Evolutionary conservation across 2,888 invertebrate genomes (phyloP), one percentile per base, ranked within the genome.

Genomic region (Caenorhabditis plicata): DNA sequence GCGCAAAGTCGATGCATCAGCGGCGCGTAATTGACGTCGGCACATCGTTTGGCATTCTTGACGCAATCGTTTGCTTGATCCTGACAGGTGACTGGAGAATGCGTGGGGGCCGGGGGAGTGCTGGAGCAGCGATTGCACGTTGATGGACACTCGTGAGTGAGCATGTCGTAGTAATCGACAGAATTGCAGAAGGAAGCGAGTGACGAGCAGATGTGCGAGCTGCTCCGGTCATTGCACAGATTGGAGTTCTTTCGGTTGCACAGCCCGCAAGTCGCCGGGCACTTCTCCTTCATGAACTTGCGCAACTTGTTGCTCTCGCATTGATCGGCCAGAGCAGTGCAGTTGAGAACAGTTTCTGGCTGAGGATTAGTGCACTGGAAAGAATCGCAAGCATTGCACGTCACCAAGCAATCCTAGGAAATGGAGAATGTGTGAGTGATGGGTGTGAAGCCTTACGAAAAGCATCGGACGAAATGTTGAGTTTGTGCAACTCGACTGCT

Each of bases 241-340:
- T 66, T 66, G 11, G 62, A 54, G 41, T 66, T 66, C 32, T 55
- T 62, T 5, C 58, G 20, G 13, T 58, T 62, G 25, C 65, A 66
- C 35, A 55, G 57, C 8, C 65, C 65, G 29, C 65, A 66, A 1
- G 65, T 66, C 9, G 54, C 47, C 15, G 65, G 65, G 31, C 65
- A 66, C 45, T 62, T 62, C 26, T 62, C 65, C 40, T 54, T 62
- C 65, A 66, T 62, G 26, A 66, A 58, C 8, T 54, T 49, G 22
- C 48, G 42, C 35, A 61, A 66, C 0, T 45, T 52, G 17, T 33
- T 33, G 0, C 54, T 48, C 27, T 65, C 50, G 25, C 65, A 66
- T 36, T 62, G 54, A 7, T 27, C 20, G 9, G 40, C 52, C 4
- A 66, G n/a, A 1, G 54, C 51, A 1, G 65, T 40, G 36, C 65